Percentiles rank a stretch among this genome's conserved stretches.
Conservation (phyloP, 2,797 vertebrate species). For the Gobionotothen gibberifrons region DNA sequence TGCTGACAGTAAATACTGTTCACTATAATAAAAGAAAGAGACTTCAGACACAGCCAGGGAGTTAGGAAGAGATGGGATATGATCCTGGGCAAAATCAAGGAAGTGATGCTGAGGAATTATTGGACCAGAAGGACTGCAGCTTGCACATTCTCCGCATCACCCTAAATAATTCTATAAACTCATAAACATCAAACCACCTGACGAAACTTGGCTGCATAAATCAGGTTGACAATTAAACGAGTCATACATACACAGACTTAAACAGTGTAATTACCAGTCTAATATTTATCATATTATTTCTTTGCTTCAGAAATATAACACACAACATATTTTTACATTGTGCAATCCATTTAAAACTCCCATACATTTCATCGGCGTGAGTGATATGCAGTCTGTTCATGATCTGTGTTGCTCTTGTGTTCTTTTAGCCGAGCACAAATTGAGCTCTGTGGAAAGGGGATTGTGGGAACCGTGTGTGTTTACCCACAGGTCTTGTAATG, state of each 20-base stretch:
- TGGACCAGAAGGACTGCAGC: conserved; percentile 4
- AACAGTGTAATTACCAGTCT: conserved; percentile 30
- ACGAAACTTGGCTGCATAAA: conserved; percentile 19
- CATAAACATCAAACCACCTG: conserved; percentile 8
- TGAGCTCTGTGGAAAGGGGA: conserved; percentile 43
- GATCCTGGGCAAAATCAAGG: conserved; percentile 1
- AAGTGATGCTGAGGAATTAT: background rate
- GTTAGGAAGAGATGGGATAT: conserved; percentile 3
- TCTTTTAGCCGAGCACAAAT: conserved; percentile 28
- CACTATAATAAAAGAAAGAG: background rate
- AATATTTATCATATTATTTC: conserved; percentile 35
- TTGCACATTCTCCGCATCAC: conserved; percentile 6
- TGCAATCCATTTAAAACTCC: conserved; percentile 12
- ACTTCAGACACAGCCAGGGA: background rate
- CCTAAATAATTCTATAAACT: conserved; percentile 20
- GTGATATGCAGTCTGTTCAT: conserved; percentile 10
- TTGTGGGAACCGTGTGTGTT: conserved; percentile 62
- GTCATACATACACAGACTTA: conserved; percentile 23
- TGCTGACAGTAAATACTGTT: conserved; percentile 3
- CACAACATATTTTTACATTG: conserved; percentile 31
- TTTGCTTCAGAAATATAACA: conserved; percentile 29
- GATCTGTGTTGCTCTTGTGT: conserved; percentile 16
- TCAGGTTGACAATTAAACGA: conserved; percentile 28
- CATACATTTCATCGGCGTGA: conserved; percentile 15
- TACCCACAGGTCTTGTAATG: conserved; percentile 77